A percentile compares a stretch with the other conserved stretches of the same genome.
Evolutionary conservation across 2,888 invertebrate species (phyloP).

Genomic region (Agrochola lota): DNA sequence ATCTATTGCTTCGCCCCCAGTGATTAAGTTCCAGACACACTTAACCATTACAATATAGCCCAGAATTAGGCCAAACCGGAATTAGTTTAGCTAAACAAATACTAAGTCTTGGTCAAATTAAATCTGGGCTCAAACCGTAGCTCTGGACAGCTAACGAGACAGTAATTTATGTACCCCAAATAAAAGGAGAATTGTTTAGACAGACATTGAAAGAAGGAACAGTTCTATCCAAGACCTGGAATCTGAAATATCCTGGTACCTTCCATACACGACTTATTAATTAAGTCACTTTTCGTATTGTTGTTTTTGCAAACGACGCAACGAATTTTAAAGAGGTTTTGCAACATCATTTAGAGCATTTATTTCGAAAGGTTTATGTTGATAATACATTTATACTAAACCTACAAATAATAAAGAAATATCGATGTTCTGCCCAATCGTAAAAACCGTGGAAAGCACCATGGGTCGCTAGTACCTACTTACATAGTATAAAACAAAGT

Average conservation of each 20-base stretch:
- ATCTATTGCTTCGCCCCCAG: constrained; percentile 42
- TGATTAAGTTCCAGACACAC: constrained; percentile 39
- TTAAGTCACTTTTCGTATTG: not conserved
- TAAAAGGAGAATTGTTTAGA: not conserved
- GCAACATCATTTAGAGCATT: too few species aligned
- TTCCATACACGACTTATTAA: not conserved
- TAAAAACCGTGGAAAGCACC: too few species aligned
- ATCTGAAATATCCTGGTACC: not conserved
- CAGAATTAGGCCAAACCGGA: constrained; percentile 34
- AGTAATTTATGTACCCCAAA: constrained; percentile 16
- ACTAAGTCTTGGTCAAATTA: constrained; percentile 34
- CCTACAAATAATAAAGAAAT: too few species aligned
- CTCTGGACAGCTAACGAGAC: constrained; percentile 10
- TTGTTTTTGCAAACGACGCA: too few species aligned
- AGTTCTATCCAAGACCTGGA: not conserved
- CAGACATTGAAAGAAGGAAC: not conserved
- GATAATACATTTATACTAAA: too few species aligned
- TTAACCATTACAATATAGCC: constrained; percentile 9
- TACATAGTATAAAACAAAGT: not conserved
- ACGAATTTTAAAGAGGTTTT: too few species aligned
- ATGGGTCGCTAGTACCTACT: too few species aligned
- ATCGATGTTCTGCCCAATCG: too few species aligned
- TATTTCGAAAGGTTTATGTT: too few species aligned
- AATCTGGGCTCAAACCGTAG: constrained; percentile 21
- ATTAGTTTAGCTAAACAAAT: constrained; percentile 43